Percentiles rank a stretch among this genome's conserved stretches.
phyloP scores from a whole-genome alignment of 2,113 vertebrate species.

The Microcebus ravelobensis region DNA sequence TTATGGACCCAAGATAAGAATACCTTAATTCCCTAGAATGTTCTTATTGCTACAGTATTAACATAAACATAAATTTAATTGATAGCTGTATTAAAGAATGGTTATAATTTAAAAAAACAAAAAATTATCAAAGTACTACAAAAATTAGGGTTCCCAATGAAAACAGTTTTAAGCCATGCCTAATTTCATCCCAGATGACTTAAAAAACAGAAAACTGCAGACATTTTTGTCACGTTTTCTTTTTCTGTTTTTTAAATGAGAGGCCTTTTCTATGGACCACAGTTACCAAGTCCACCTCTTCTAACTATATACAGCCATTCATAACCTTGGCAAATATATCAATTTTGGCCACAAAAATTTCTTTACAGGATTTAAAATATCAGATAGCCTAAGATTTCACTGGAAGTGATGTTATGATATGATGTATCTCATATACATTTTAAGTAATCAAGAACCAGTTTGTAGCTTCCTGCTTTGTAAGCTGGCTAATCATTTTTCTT shows the following conservation, averaged over 20 bases:
- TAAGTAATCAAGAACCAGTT: constrained; percentile 37
- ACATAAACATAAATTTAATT: constrained; percentile 46
- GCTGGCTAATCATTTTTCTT: constrained; percentile 31
- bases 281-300: not conserved
- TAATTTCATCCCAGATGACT: constrained; percentile 52
- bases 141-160: constrained; percentile 39
- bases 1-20: not conserved
- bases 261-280: constrained; percentile 48
- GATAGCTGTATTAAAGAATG: constrained; percentile 42
- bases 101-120: constrained; percentile 67
- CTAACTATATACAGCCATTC: constrained; percentile 6
- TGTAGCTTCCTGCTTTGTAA: constrained; percentile 50
- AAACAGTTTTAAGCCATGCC: constrained; percentile 48
- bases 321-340: constrained; percentile 41
- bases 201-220: constrained; percentile 8
- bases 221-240: not conserved
- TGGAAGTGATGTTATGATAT: not conserved
- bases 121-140: constrained; percentile 38
- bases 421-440: not conserved
- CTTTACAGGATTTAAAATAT: constrained; percentile 53
- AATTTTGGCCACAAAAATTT: constrained; percentile 55
- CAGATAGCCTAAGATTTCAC: constrained; percentile 35
- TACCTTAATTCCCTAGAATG: not conserved
- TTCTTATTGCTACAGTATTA: not conserved
- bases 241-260: constrained; percentile 54